These are phyloP conservation scores for Odocoileus hemionus DNA, from an alignment of 2,113 vertebrate genomes.

Conservation along the genomic window DNA sequence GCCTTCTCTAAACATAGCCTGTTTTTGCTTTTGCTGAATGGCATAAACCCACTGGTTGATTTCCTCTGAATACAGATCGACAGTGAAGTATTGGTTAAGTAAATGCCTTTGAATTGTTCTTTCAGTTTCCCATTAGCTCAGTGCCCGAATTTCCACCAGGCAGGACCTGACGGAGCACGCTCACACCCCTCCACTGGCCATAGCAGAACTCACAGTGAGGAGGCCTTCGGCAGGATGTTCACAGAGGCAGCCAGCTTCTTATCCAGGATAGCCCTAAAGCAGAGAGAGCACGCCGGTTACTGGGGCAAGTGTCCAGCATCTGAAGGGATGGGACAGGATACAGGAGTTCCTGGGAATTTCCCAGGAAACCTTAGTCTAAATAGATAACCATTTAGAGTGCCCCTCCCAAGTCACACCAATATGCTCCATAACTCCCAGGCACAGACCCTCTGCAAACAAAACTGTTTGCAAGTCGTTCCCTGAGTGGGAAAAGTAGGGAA, in stretches of 20 bases:
- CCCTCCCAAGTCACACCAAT: not conserved
- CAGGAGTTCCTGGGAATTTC: not conserved
- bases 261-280: conserved; percentile 87
- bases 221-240: conserved; percentile 87
- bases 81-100: not conserved
- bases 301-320: not conserved
- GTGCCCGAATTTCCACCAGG: not conserved
- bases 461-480: not conserved
- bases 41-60: not conserved
- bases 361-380: not conserved
- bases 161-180: not conserved
- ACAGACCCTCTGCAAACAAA: not conserved
- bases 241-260: conserved; percentile 87
- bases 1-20: not conserved
- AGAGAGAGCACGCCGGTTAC: not conserved
- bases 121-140: not conserved
- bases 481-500: not conserved
- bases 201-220: conserved; percentile 85
- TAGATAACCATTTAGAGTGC: not conserved
- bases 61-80: not conserved
- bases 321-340: not conserved
- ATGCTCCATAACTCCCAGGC: not conserved
- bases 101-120: not conserved
- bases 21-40: not conserved
- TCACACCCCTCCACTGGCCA: not conserved